phyloP scores from a whole-genome alignment of 1,140 invertebrate species.

The Muscidifurax raptorellus region DNA sequence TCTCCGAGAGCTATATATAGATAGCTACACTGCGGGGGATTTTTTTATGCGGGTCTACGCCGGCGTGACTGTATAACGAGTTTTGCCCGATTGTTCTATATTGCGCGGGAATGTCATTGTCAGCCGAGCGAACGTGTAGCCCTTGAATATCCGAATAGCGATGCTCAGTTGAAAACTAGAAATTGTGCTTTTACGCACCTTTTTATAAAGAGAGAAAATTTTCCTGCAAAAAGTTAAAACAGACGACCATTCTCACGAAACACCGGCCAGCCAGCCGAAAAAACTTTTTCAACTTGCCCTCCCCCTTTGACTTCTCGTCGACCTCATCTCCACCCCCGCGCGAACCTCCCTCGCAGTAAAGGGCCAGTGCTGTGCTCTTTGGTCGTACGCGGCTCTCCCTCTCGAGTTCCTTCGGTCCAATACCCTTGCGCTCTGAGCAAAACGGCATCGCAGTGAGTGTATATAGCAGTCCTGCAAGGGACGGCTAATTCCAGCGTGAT shows the following conservation, averaged over 20 bases:
- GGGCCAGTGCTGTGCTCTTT: background rate
- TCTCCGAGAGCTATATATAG: too few relatives aligned
- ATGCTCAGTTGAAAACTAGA: background rate
- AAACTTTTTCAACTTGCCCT: background rate
- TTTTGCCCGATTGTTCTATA: background rate
- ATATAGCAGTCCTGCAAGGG: constrained; percentile 69
- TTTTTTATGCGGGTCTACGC: background rate
- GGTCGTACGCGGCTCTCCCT: background rate
- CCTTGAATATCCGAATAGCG: background rate
- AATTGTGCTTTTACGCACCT: too few relatives aligned
- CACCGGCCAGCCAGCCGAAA: background rate
- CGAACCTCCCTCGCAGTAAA: background rate
- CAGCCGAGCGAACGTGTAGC: background rate
- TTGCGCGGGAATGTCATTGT: too few relatives aligned
- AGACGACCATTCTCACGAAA: too few relatives aligned
- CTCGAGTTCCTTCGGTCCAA: background rate
- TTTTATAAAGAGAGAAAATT: too few relatives aligned
- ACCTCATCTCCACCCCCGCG: background rate
- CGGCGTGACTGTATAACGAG: background rate
- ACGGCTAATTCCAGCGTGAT: constrained; percentile 74
- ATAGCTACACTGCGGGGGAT: background rate
- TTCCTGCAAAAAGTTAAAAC: too few relatives aligned
- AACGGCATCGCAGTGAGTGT: constrained; percentile 52
- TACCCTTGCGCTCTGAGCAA: constrained; percentile 32
- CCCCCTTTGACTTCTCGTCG: too few relatives aligned